Evolutionary conservation across 2,888 invertebrate species (phyloP), one percentile per base, ranked within the genome.

Genomic region (Phytoseiulus persimilis): DNA sequence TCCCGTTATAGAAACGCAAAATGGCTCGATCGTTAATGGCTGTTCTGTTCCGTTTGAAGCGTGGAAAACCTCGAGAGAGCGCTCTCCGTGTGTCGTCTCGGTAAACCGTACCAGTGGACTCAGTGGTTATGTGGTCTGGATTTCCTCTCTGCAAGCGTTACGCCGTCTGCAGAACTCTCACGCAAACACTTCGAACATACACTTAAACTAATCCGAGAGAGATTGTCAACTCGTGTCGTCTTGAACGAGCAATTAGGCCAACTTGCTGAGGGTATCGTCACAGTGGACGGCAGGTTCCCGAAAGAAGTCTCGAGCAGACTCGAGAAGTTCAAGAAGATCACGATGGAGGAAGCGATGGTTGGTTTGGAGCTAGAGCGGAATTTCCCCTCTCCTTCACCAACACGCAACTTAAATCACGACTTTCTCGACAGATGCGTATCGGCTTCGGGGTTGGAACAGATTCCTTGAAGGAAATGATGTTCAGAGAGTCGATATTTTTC

Each of bases 21-120:
- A 39, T 6, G 39, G 39, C 9, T 39, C 5, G 9, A 39, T 39
- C 39, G 9, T 6, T 3, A 39, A 39, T 39, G 39, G 9, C n/a
- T n/a, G n/a, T 39, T 31, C 84, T 32, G 39, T 23, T 89, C 39
- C 90, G 31, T 31, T 23, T 91, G 91, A 91, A 93, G 93, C 0
- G 91, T 94, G 89, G 92, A 93, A 31, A 92, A 92, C 87, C 93
- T 94, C 90, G 91, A 92, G 9, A 91, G 91, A 83, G 93, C 93
- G 91, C 91, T 93, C 31, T 90, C 91, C 14, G 94, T 87, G 33
- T 87, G 87, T 39, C 32, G 95, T 91, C 93, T 95, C 89, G 98
- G 97, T 0, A 95, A 95, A 91, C 96, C 97, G 0, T 98, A 96
- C 92, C 94, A 95, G 91, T 98, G 98, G 98, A 96, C 96, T 0